Percentiles rank a stretch among this genome's conserved stretches.
Evolutionary conservation across 1,140 invertebrate species (phyloP).

Genomic region (Sweltsa coloradensis): DNA sequence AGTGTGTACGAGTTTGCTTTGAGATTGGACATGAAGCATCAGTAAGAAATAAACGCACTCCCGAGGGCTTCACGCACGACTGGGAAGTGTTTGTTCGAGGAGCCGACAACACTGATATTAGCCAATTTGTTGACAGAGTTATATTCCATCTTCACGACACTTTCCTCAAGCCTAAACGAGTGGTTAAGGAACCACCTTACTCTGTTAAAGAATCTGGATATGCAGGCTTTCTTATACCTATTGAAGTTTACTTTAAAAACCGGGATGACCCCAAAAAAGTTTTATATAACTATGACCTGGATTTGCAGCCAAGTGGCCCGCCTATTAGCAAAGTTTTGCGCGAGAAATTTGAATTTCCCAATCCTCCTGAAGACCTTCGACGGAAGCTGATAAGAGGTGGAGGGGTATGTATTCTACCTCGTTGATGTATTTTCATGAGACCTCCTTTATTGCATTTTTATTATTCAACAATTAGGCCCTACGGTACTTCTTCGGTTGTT

Average conservation of each 20-base stretch:
- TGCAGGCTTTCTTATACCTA: constrained; percentile 81
- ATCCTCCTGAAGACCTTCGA: constrained; percentile 79
- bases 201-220: constrained; percentile 84
- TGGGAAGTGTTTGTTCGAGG: constrained; percentile 95
- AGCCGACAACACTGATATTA: constrained; percentile 69
- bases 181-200: constrained; percentile 86
- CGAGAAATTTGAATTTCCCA: constrained; percentile 70
- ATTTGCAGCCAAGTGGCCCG: constrained; percentile 58
- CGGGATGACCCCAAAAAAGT: constrained; percentile 85
- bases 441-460: no score
- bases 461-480: no score
- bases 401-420: constrained; percentile 40
- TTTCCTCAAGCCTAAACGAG: constrained; percentile 81
- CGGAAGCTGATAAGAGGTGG: constrained; percentile 79
- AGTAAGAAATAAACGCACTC: constrained; percentile 61
- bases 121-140: constrained; percentile 89
- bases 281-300: constrained; percentile 74
- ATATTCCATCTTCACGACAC: constrained; percentile 86
- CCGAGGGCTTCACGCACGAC: constrained; percentile 89
- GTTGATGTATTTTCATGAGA: background rate
- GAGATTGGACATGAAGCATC: constrained; percentile 85
- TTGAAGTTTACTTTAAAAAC: constrained; percentile 84
- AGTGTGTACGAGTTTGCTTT: constrained; percentile 64
- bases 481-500: no score
- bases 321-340: constrained; percentile 47